A percentile compares a stretch with the other conserved stretches of the same genome.
Conservation (phyloP, 2,797 vertebrate genomes). For the Leptoclinus maculatus region DNA sequence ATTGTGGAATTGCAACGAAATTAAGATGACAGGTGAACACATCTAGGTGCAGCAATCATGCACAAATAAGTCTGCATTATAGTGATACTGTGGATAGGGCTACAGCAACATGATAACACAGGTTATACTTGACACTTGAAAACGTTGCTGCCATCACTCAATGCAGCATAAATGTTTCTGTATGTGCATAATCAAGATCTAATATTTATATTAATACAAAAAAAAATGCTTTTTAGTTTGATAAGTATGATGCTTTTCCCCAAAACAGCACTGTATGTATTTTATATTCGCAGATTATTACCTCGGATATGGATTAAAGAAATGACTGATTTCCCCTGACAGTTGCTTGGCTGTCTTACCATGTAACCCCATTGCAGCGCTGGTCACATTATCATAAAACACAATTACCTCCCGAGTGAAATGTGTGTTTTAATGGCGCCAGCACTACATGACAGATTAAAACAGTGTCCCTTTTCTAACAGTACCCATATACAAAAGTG, state of each 20-base stretch:
- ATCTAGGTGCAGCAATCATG: neutral
- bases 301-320: neutral
- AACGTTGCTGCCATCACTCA: neutral
- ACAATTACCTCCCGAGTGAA: constrained; percentile 1
- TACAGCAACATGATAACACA: constrained; percentile 1
- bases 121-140: neutral
- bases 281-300: neutral
- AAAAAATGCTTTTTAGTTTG: neutral
- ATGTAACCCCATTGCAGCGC: neutral
- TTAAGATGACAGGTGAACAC: neutral
- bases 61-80: constrained; percentile 6
- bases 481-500: neutral
- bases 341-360: neutral
- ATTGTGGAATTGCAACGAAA: neutral
- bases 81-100: constrained; percentile 1
- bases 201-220: neutral
- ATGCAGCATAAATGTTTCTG: neutral
- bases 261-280: neutral
- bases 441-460: constrained; percentile 5
- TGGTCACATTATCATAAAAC: constrained; percentile 9
- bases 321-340: neutral
- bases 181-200: neutral
- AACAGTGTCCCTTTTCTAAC: neutral
- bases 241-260: neutral
- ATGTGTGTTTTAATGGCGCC: constrained; percentile 9